A percentile compares a stretch with the other conserved stretches of the same genome.
phyloP scores from a whole-genome alignment of 2,888 invertebrate genomes.

The Drosophila stalkeri region DNA sequence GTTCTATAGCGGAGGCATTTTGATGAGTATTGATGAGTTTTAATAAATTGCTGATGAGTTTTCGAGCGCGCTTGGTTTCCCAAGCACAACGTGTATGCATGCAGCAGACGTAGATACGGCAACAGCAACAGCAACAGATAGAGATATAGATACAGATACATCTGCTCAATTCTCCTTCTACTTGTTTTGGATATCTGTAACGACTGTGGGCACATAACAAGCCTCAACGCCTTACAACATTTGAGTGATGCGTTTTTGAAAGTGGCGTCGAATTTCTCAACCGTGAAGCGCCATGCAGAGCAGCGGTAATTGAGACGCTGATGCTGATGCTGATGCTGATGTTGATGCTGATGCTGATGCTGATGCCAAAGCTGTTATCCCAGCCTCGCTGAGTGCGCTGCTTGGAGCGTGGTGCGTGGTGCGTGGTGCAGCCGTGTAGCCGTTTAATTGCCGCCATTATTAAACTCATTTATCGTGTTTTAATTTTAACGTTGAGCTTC shows the following conservation, averaged over 20 bases:
- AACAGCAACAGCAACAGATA: neutral
- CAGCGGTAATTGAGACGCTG: constrained; percentile 76
- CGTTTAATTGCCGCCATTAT: constrained; percentile 82
- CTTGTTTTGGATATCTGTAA: constrained; percentile 56
- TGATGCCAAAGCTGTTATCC: constrained; percentile 36
- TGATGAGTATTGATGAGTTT: constrained; percentile 83
- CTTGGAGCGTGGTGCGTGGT: constrained; percentile 30
- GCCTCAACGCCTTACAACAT: constrained; percentile 71
- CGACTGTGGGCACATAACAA: constrained; percentile 62
- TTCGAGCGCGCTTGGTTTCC: constrained; percentile 60
- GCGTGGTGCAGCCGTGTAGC: constrained; percentile 60
- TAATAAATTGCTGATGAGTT: constrained; percentile 82
- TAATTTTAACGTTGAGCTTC: constrained; percentile 73
- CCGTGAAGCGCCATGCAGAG: constrained; percentile 80
- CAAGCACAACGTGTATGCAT: constrained; percentile 34
- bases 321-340: constrained; percentile 52
- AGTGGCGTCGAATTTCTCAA: constrained; percentile 81
- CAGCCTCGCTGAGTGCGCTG: constrained; percentile 12
- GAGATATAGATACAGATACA: constrained; percentile 32
- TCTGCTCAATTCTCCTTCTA: constrained; percentile 27
- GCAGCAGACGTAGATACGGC: constrained; percentile 11
- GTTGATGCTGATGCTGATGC: constrained; percentile 30
- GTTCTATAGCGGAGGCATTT: constrained; percentile 61
- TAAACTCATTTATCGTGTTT: constrained; percentile 82
- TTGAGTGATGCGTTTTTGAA: constrained; percentile 79